Conservation (phyloP, 1,140 invertebrate genomes). For the Tetragnatha versicolor region DNA sequence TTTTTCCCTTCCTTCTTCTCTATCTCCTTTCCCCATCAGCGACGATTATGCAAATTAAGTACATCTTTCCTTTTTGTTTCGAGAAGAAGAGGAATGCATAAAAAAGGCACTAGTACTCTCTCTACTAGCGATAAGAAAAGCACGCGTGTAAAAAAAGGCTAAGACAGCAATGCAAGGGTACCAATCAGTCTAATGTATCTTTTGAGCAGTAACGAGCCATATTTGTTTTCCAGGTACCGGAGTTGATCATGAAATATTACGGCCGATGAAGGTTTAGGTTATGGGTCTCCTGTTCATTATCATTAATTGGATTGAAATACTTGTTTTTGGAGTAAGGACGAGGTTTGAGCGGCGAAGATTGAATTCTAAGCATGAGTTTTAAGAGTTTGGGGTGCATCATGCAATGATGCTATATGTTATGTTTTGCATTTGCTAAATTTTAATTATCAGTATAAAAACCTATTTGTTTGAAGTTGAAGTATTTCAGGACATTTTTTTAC, state of each 20-base stretch:
- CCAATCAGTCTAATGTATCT: conserved; percentile 39
- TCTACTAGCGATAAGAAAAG: neutral
- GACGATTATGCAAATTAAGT: conserved; percentile 43
- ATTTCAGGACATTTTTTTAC: no score
- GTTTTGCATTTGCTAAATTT: no score
- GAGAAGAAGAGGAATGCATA: neutral
- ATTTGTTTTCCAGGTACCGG: conserved; percentile 22
- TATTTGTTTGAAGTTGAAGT: no score
- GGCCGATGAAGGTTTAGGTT: no score
- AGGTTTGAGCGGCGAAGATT: no score
- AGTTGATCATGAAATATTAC: no score
- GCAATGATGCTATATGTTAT: no score
- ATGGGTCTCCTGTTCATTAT: neutral
- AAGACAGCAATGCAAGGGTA: neutral
- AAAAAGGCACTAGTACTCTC: neutral
- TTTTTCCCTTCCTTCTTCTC: conserved; percentile 1
- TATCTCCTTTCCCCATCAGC: conserved; percentile 18
- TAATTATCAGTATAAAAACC: no score
- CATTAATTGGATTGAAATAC: conserved; percentile 22
- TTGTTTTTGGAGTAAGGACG: no score
- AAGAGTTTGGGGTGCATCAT: no score
- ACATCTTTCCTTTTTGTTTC: conserved; percentile 1
- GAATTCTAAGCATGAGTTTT: no score
- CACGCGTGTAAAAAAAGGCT: neutral
- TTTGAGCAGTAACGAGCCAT: conserved; percentile 1